A percentile compares a stretch with the other conserved stretches of the same genome.
Evolutionary conservation across 2,113 vertebrate species (phyloP).

Genomic region (Odobenus rosmarus): DNA sequence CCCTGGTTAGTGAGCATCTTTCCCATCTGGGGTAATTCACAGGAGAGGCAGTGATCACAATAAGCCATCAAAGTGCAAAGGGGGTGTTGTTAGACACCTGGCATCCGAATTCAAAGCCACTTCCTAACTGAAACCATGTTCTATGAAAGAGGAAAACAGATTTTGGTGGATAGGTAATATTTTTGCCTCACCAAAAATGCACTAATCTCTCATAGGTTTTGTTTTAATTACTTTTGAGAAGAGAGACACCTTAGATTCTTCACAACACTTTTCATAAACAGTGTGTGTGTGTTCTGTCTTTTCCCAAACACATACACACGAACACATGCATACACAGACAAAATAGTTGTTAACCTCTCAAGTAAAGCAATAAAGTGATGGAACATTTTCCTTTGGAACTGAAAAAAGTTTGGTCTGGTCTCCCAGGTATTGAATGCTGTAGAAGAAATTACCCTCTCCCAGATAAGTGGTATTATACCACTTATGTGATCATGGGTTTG

Average conservation of each 20-base stretch:
- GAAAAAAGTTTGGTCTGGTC: not conserved
- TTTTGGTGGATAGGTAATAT: not conserved
- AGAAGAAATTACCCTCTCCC: not conserved
- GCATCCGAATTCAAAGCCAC: not conserved
- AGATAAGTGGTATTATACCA: not conserved
- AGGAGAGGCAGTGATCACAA: not conserved
- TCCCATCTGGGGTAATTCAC: not conserved
- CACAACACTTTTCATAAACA: not conserved
- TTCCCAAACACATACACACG: not conserved
- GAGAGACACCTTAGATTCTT: not conserved
- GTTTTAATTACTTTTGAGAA: not conserved
- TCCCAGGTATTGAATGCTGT: not conserved
- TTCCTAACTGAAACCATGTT: not conserved
- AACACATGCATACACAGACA: not conserved
- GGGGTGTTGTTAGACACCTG: not conserved
- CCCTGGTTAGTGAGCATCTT: not conserved
- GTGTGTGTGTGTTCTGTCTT: not conserved
- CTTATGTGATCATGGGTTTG: not conserved
- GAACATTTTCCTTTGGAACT: not conserved
- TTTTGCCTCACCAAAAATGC: not conserved
- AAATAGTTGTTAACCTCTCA: not conserved
- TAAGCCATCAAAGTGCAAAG: not conserved
- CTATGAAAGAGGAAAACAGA: not conserved
- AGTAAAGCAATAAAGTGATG: not conserved
- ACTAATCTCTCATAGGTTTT: not conserved